Evolutionary conservation across 2,888 invertebrate species (phyloP).

Genomic region (Lasioglossum zephyrum): DNA sequence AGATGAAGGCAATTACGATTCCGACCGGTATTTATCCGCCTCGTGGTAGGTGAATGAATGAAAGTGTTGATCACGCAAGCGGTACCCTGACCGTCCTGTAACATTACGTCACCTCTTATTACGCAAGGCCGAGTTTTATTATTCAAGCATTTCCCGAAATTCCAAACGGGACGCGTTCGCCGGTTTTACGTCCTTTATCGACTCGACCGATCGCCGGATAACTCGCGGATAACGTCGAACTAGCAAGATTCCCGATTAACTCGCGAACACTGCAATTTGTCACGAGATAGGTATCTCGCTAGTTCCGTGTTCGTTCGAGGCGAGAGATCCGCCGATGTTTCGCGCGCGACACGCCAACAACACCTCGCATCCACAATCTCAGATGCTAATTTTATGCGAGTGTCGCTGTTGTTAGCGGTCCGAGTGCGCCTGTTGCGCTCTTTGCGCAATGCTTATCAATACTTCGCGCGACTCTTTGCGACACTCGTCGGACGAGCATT

Average conservation of each 20-base stretch:
- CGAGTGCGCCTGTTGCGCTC: background rate
- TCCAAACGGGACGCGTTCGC: background rate
- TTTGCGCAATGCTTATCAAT: conserved; percentile 11
- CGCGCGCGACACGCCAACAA: conserved; percentile 13
- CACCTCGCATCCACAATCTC: conserved; percentile 16
- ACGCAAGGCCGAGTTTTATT: conserved; percentile 15
- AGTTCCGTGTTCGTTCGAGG: conserved; percentile 30
- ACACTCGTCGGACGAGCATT: background rate
- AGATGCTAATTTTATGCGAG: conserved; percentile 43
- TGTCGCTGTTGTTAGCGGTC: background rate
- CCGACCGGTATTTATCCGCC: background rate
- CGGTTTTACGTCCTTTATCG: background rate
- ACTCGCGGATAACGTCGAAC: background rate
- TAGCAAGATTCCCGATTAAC: conserved; percentile 13
- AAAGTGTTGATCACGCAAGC: conserved; percentile 68
- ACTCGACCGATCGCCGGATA: background rate
- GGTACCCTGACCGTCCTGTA: conserved; percentile 24
- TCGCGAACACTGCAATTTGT: conserved; percentile 23
- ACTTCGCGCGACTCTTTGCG: background rate
- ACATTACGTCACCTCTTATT: conserved; percentile 63
- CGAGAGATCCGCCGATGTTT: background rate
- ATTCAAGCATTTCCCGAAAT: conserved; percentile 18
- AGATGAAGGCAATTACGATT: background rate
- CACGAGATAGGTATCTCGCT: conserved; percentile 29
- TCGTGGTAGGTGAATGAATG: conserved; percentile 62